Evolutionary conservation across 2,888 invertebrate species (phyloP), one percentile per base, ranked within the genome.

Genomic region (Cantharis rufa): DNA sequence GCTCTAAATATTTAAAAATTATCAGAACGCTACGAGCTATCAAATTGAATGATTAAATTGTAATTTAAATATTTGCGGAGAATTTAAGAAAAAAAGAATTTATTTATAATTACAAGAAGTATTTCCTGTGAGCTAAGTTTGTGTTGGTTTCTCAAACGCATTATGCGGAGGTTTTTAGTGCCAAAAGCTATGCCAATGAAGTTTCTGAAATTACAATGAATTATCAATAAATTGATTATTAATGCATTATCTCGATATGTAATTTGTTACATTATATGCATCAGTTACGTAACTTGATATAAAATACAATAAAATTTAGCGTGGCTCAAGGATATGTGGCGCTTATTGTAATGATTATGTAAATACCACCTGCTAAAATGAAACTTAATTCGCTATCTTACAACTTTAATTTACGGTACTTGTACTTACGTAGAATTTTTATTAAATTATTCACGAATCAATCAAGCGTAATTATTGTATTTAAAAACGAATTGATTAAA

Each of bases 391-490:
- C 63, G 70, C 48, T 74, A 63, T 70, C 64, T 74, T 74, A 18
- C 64, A 74, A 64, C 48, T 70, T 64, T 74, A 74, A 74, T 74
- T 74, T 48, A 21, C 70, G 32, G 70, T 28, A 62, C 70, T 63
- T 74, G 70, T 64, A 63, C 70, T 63, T 48, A 48, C 48, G 62
- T 16, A 64, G 15, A 62, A 63, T 70, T 74, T 74, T 74, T 74
- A 62, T 62, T 28, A 10, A 13, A 32, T 69, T 21, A 70, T 21
- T 62, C 70, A 70, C 63, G 74, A 73, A 74, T 74, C 74, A 48
- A 74, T 74, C 74, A 74, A 70, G 74, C 70, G 74, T 69, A 66
- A 74, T 74, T 64, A 64, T 70, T 70, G 64, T 48, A n/a, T 74
- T 74, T 24, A 70, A 74, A 70, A 74, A 70, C 69, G 18, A 24